Evolutionary conservation across 2,113 vertebrate species (phyloP).

Genomic region (Phodopus roborovskii): DNA sequence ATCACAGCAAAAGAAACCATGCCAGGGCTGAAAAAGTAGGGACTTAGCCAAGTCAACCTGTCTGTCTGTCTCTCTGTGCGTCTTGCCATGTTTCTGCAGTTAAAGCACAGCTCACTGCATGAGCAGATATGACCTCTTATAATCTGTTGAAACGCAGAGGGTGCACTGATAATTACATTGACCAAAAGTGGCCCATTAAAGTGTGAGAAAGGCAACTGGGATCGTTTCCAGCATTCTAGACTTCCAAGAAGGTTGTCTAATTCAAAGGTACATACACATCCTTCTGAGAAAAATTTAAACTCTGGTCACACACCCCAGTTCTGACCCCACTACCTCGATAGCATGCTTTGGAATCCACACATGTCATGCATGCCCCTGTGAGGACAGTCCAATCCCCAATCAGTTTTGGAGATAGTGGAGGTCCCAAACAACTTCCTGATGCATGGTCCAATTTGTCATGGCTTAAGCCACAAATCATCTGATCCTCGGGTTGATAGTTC

Average conservation of each 20-base stretch:
- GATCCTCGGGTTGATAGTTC: background rate
- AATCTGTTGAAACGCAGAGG: background rate
- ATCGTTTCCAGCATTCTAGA: background rate
- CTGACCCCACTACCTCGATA: background rate
- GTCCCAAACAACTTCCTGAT: conserved; percentile 16
- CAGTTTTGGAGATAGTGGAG: background rate
- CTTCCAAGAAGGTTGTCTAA: background rate
- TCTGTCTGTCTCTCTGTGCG: background rate
- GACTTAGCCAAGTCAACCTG: background rate
- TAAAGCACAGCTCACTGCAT: background rate
- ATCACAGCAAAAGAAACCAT: background rate
- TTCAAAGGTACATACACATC: background rate
- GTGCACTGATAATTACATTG: background rate
- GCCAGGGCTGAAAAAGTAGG: background rate
- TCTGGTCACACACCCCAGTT: background rate
- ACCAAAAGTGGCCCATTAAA: background rate
- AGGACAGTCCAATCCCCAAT: background rate
- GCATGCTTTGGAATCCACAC: background rate
- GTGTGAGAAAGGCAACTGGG: background rate
- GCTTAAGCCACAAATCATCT: background rate
- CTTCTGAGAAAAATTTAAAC: background rate
- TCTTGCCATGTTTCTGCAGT: background rate
- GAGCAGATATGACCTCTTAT: background rate
- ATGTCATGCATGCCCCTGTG: conserved; percentile 15
- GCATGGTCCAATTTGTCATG: background rate